These are phyloP conservation scores for Drosophila fulvimacula DNA, from an alignment of 2,888 invertebrate genomes.

Conservation along the genomic window DNA sequence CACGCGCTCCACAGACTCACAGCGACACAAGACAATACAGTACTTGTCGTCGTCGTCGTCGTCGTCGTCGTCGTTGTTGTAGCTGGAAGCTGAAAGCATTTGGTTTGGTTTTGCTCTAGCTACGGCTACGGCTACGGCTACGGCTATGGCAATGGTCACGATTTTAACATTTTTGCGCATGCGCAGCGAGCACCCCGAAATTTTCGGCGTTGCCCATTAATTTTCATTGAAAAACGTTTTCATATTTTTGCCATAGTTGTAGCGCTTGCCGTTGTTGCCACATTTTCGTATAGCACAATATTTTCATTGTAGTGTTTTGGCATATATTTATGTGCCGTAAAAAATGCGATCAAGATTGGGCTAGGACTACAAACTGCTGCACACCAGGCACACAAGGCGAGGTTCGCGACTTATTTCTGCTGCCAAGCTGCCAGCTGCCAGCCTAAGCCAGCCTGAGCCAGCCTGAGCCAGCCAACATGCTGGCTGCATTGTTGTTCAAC, in stretches of 20 bases:
- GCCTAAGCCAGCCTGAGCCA: background rate
- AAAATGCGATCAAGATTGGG: constrained; percentile 81
- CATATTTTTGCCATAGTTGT: constrained; percentile 77
- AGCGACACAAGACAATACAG: constrained; percentile 65
- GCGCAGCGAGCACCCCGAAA: constrained; percentile 80
- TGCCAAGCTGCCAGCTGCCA: constrained; percentile 29
- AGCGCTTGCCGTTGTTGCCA: constrained; percentile 57
- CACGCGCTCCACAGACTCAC: constrained; percentile 66
- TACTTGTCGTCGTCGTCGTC: constrained; percentile 1
- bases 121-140: constrained; percentile 19
- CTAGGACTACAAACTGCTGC: constrained; percentile 62
- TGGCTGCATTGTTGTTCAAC: constrained; percentile 65
- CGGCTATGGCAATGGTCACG: constrained; percentile 76
- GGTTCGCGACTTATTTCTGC: constrained; percentile 57
- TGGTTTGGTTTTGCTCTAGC: constrained; percentile 5
- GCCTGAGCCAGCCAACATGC: constrained; percentile 9
- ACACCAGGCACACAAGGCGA: constrained; percentile 59
- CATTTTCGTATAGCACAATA: constrained; percentile 75
- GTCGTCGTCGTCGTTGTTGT: constrained; percentile 18
- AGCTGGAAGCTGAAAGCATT: constrained; percentile 37
- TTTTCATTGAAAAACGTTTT: constrained; percentile 81
- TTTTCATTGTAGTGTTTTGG: constrained; percentile 79
- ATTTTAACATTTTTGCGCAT: constrained; percentile 84
- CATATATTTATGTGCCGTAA: constrained; percentile 82
- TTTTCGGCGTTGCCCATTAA: constrained; percentile 79